These are phyloP conservation scores for Erannis defoliaria DNA, from an alignment of 2,888 invertebrate species.

Conservation along the genomic window DNA sequence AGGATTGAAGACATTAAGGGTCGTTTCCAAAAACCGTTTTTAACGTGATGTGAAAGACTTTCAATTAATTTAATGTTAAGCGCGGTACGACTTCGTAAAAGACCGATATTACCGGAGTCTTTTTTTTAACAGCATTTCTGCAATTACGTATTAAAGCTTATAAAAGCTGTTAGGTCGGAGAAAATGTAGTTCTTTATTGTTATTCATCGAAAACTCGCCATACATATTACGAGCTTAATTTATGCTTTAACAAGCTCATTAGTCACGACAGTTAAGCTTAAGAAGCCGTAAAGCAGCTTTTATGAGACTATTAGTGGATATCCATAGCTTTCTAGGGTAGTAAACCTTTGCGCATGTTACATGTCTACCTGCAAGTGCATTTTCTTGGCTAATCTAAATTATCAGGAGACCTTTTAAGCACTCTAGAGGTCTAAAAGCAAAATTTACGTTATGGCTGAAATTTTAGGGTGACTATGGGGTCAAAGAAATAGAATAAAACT, in stretches of 20 bases:
- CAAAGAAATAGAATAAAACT: too few relatives aligned
- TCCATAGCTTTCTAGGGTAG: conserved; percentile 4
- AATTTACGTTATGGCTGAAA: not conserved
- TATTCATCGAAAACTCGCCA: conserved; percentile 2
- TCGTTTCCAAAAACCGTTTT: conserved; percentile 16
- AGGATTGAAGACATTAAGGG: conserved; percentile 25
- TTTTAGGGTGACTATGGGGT: too few relatives aligned
- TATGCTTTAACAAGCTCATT: conserved; percentile 1
- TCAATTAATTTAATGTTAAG: conserved; percentile 2
- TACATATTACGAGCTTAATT: not conserved
- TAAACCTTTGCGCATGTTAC: not conserved
- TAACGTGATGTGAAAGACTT: not conserved
- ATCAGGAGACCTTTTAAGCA: not conserved
- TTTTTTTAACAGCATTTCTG: conserved; percentile 8
- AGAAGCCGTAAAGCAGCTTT: conserved; percentile 8
- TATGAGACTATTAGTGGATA: not conserved
- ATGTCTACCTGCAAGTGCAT: not conserved
- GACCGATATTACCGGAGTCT: conserved; percentile 1
- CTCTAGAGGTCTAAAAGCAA: not conserved
- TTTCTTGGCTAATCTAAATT: not conserved
- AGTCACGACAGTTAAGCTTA: conserved; percentile 4
- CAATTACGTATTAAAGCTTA: not conserved
- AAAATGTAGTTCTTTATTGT: conserved; percentile 8
- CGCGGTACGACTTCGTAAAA: not conserved
- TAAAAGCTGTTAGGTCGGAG: not conserved